A percentile compares a stretch with the other conserved stretches of the same genome.
Conservation (phyloP, 30 jellyfish, hydroid and myxozoan genomes). For the Turritopsis dohrnii region DNA sequence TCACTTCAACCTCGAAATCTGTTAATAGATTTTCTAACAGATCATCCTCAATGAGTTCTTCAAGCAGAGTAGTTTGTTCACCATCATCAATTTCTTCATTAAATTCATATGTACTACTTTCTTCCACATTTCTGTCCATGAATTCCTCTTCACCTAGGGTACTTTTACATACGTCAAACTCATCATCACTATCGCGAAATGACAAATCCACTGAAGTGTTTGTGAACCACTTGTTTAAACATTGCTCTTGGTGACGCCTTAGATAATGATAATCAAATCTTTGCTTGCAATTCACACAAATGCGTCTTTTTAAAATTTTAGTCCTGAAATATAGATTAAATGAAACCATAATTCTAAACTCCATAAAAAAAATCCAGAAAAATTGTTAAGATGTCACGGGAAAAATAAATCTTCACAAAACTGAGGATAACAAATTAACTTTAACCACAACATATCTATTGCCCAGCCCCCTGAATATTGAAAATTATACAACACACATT, state of each 20-base stretch:
- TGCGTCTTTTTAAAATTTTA: not conserved
- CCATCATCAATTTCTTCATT: not conserved
- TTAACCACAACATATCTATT: too few species aligned
- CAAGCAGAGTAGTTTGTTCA: not conserved
- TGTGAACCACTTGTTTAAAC: not conserved
- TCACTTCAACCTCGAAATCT: not conserved
- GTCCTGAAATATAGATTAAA: not conserved
- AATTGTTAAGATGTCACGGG: too few species aligned
- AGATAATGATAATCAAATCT: not conserved
- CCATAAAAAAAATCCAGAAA: too few species aligned
- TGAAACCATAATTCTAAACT: too few species aligned
- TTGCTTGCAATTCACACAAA: not conserved
- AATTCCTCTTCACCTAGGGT: not conserved
- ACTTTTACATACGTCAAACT: not conserved
- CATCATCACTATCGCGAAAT: not conserved
- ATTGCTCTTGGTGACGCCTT: not conserved
- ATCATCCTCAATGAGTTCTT: not conserved
- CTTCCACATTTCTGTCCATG: not conserved
- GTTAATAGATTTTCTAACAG: not conserved
- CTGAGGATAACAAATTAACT: too few species aligned
- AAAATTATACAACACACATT: too few species aligned
- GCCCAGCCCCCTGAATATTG: too few species aligned
- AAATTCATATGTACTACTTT: not conserved
- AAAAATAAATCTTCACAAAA: too few species aligned
- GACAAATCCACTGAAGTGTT: conserved; percentile 1